These are phyloP conservation scores for Yponomeuta malinellus DNA, from an alignment of 2,888 invertebrate genomes.

Conservation along the genomic window DNA sequence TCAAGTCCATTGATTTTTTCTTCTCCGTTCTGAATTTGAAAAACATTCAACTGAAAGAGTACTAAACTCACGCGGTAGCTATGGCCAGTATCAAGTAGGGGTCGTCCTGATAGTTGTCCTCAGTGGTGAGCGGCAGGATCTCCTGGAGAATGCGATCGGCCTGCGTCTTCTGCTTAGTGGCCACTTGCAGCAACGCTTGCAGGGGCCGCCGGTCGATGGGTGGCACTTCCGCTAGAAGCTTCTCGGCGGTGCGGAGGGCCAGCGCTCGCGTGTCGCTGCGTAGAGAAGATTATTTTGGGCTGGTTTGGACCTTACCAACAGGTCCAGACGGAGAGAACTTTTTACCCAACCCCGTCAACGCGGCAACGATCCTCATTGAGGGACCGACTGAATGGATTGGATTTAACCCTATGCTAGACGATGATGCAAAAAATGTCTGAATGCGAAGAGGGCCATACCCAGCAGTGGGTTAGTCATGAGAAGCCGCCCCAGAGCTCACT, in stretches of 20 bases:
- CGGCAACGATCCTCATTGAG: too few species aligned
- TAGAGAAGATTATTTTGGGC: conserved; percentile 5
- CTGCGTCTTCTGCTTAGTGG: conserved; percentile 88
- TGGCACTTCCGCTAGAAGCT: conserved; percentile 83
- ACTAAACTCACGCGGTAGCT: conserved; percentile 78
- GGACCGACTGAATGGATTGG: too few species aligned
- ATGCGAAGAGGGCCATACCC: too few species aligned
- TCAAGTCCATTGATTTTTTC: too few species aligned
- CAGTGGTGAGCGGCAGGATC: conserved; percentile 79
- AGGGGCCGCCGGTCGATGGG: conserved; percentile 81
- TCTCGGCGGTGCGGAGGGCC: conserved; percentile 86
- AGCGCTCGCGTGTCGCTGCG: conserved; percentile 84
- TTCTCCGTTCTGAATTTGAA: too few species aligned
- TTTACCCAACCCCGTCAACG: too few species aligned
- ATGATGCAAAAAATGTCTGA: too few species aligned
- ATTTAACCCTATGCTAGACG: too few species aligned
- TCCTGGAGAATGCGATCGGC: conserved; percentile 91
- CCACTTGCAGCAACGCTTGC: conserved; percentile 87
- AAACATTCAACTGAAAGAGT: neutral
- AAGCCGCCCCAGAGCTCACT: too few species aligned
- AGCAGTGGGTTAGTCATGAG: too few species aligned
- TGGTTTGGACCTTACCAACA: neutral
- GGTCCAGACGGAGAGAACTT: neutral
- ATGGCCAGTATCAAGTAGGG: conserved; percentile 91
- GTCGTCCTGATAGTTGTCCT: conserved; percentile 84